phyloP scores from a whole-genome alignment of 1,140 invertebrate genomes.

The Adelges cooleyi region DNA sequence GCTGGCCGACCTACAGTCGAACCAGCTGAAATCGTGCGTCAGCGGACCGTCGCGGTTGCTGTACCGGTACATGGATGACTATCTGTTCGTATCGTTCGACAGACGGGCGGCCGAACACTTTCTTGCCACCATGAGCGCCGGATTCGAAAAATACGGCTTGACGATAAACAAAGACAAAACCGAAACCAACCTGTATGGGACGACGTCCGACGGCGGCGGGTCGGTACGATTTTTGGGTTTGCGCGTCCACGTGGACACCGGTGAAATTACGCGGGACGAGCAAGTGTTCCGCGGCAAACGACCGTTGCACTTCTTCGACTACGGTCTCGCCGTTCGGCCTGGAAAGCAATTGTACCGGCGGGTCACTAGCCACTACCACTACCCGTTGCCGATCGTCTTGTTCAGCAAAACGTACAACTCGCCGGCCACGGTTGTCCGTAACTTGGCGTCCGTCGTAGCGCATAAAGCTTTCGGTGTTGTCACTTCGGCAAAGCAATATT shows the following conservation, averaged over 20 bases:
- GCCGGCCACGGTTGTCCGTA: background rate
- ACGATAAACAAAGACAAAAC: background rate
- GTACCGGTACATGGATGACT: slow-evolving; percentile 6
- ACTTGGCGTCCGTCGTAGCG: background rate
- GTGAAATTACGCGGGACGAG: background rate
- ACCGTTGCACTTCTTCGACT: background rate
- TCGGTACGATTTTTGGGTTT: slow-evolving; percentile 1
- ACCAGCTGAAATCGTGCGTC: background rate
- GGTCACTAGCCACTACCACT: background rate
- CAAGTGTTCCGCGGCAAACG: background rate
- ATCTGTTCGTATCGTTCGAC: slow-evolving; percentile 1
- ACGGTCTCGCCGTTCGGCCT: background rate
- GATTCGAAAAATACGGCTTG: background rate
- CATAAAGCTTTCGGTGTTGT: background rate
- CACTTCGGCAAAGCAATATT: background rate
- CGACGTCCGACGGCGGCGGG: background rate
- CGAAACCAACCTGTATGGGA: background rate
- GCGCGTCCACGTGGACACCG: background rate
- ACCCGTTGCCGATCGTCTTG: background rate
- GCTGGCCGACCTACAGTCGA: background rate
- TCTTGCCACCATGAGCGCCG: background rate
- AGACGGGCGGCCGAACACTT: background rate
- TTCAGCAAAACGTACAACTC: background rate
- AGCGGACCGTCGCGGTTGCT: background rate
- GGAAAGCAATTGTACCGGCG: background rate